Evolutionary conservation across 2,888 invertebrate species (phyloP), one percentile per base, ranked within the genome.

Genomic region (Hypomecis atomaria): DNA sequence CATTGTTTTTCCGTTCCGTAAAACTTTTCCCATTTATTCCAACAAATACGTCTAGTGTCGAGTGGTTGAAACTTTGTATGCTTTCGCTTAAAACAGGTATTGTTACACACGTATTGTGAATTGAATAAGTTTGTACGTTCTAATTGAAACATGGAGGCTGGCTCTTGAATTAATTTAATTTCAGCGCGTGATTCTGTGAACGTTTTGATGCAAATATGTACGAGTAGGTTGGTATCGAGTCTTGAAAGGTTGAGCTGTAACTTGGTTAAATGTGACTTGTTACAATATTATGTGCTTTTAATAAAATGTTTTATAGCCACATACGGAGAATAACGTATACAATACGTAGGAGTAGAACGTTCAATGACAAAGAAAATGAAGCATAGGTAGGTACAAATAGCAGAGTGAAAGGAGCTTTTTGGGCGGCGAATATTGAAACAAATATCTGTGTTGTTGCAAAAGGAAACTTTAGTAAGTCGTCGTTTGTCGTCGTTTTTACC

Each of bases 11-110:
- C 71, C 63, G 23, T 23, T 23, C 23, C 23, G 23, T 23, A 23
- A 52, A 85, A 86, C 76, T 85, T 85, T 83, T 76, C 80, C 79
- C 80, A 83, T 84, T 85, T 82, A 80, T 78, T 75, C 59, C 72
- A 74, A 79, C 78, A 82, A 82, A 78, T 76, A 78, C 77, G 77
- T 76, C 67, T 77, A 74, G 73, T 73, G 74, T 75, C 70, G 70
- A 71, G 70, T 67, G 72, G 73, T 74, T 71, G 72, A 60, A 78
- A 77, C 72, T 65, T 59, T 45, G 64, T 59, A 53, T 47, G 59
- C 42, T 76, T 75, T 61, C 57, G 56, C 65, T 68, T 65, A 60
- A 67, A 69, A 65, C 75, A 71, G 70, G 68, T 73, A 71, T 73
- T 71, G 69, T 67, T 63, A 57, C 69, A 69, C 67, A 66, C 68